Evolutionary conservation across 2,797 vertebrate species (phyloP), one percentile per base, ranked within the genome.

Genomic region (Falco rusticolus): DNA sequence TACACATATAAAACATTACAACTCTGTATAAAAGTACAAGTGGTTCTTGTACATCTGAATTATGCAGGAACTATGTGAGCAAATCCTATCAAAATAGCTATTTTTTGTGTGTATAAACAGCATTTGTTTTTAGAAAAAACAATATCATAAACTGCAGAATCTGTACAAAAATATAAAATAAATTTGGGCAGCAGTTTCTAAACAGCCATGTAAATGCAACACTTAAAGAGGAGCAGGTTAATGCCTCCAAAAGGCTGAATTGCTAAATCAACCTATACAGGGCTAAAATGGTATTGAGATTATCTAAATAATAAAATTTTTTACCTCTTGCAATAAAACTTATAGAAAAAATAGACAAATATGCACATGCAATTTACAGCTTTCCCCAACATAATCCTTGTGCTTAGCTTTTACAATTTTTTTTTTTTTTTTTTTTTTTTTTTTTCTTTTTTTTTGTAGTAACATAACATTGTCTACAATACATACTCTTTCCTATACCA

Each of bases 141-240:
- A 98, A 98, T 98, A 98, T 97, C 97, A 98, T 98, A 98, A 98
- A 98, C 98, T 98, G 98, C 98, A 98, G 98, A 98, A 98, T 98
- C 98, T 98, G 98, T 98, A 98, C 98, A 98, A 98, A 98, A 98
- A 98, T 98, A 98, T 97, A 98, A 98, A 98, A 98, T 98, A 98
- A 98, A 98, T 98, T 98, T 98, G 98, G 98, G 97, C 97, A 98
- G 98, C 98, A 97, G 97, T 98, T 98, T 98, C 98, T 98, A 98
- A 98, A 98, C 98, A 98, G 98, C 98, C 98, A 98, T 97, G 97
- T 98, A 98, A 98, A 98, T 98, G 98, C 98, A 97, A 98, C 97
- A 98, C 98, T 98, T 98, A 98, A 96, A 92, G 97, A 98, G 98
- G 98, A 97, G 96, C 96, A 97, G 94, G 97, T 98, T 98, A 98